These are phyloP conservation scores for Columba janthina DNA, from an alignment of 2,113 vertebrate species.

Conservation along the genomic window DNA sequence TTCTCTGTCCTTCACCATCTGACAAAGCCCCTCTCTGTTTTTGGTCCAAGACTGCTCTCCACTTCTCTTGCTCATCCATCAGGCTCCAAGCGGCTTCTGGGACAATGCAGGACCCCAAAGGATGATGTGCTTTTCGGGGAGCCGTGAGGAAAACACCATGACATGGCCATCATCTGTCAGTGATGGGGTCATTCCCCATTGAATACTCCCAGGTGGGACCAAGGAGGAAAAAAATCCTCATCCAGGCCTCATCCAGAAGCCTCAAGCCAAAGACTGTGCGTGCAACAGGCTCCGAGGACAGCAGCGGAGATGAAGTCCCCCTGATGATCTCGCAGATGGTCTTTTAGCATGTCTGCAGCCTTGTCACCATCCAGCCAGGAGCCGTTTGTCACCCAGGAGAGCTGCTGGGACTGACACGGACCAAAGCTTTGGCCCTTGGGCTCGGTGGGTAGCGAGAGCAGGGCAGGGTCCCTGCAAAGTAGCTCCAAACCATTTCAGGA, in stretches of 20 bases:
- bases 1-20: background rate
- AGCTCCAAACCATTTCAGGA: background rate
- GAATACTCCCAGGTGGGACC: background rate
- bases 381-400: background rate
- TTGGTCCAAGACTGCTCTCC: background rate
- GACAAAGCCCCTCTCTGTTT: background rate
- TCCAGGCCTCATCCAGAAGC: background rate
- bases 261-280: background rate
- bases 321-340: no score
- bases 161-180: background rate
- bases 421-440: background rate
- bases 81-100: background rate
- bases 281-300: background rate
- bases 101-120: background rate
- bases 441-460: accelerated
- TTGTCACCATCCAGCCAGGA: background rate
- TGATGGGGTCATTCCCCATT: background rate
- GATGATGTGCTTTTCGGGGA: background rate
- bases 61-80: background rate
- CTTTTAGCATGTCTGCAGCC: no score
- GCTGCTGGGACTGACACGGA: accelerated
- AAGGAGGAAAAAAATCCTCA: background rate
- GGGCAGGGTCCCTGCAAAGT: background rate
- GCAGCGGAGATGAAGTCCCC: background rate
- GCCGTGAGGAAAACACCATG: no score